These are phyloP conservation scores for Ischnura elegans DNA, from an alignment of 2,888 invertebrate species.

Conservation along the genomic window DNA sequence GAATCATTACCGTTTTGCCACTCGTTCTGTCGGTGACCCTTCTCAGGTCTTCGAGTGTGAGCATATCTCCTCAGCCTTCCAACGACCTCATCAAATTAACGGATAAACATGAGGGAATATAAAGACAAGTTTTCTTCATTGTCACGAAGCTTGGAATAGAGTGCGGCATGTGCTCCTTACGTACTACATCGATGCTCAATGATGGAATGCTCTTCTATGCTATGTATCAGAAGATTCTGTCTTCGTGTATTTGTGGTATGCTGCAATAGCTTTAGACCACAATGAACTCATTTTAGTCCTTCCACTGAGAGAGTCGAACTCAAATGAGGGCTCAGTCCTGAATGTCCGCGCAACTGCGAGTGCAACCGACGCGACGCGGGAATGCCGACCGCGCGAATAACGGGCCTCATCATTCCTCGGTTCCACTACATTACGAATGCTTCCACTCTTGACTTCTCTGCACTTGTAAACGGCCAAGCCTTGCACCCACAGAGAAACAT, in stretches of 20 bases:
- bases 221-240: not conserved
- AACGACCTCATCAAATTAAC: too few relatives aligned
- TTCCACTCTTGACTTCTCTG: too few relatives aligned
- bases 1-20: not conserved
- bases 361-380: constrained; percentile 1
- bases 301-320: constrained; percentile 1
- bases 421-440: too few relatives aligned
- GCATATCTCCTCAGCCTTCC: too few relatives aligned
- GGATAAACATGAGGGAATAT: not conserved
- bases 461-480: too few relatives aligned
- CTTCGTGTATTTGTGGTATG: not conserved
- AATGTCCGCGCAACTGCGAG: not conserved
- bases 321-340: not conserved
- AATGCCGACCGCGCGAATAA: not conserved
- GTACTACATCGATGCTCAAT: not conserved
- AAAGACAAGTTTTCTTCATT: not conserved
- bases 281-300: not conserved
- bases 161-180: not conserved
- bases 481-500: too few relatives aligned
- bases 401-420: too few relatives aligned
- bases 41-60: too few relatives aligned
- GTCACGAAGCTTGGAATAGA: not conserved
- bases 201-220: too few relatives aligned
- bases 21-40: too few relatives aligned
- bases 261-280: not conserved